Evolutionary conservation across 1,140 invertebrate genomes (phyloP).

Genomic region (Drosophila leontia): DNA sequence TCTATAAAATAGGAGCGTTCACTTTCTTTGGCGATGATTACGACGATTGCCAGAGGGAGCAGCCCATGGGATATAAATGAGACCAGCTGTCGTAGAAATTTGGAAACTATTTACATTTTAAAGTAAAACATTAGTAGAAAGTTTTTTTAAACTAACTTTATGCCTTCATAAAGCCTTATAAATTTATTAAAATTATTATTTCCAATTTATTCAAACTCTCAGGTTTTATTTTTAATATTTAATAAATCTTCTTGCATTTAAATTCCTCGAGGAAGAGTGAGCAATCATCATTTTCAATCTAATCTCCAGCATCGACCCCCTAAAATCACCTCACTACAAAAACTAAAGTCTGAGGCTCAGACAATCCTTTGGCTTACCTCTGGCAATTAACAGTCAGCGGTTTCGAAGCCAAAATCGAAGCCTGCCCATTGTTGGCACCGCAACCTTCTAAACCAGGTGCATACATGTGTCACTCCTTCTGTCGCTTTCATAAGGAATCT

Average conservation of each 20-base stretch:
- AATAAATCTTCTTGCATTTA: neutral
- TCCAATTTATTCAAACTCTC: neutral
- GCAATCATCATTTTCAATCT: constrained; percentile 29
- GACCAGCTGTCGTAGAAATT: neutral
- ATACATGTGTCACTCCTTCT: constrained; percentile 83
- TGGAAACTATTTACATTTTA: neutral
- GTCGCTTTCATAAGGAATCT: constrained; percentile 70
- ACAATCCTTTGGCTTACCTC: constrained; percentile 8
- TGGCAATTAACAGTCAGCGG: constrained; percentile 42
- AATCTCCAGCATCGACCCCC: constrained; percentile 18
- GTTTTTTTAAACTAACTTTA: neutral
- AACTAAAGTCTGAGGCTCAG: neutral
- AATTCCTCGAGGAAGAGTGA: neutral
- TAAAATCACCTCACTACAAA: neutral
- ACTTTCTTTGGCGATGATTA: constrained; percentile 37
- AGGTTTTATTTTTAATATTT: neutral
- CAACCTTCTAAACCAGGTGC: constrained; percentile 75
- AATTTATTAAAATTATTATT: neutral
- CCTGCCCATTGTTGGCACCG: constrained; percentile 50
- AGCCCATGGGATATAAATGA: constrained; percentile 4
- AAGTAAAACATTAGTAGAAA: neutral
- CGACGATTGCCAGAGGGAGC: constrained; percentile 13
- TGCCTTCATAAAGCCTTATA: no score
- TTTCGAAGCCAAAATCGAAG: constrained; percentile 47
- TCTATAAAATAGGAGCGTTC: constrained; percentile 17